Conservation (phyloP, 2,888 invertebrate species). For the Silvanus unidentatus region DNA sequence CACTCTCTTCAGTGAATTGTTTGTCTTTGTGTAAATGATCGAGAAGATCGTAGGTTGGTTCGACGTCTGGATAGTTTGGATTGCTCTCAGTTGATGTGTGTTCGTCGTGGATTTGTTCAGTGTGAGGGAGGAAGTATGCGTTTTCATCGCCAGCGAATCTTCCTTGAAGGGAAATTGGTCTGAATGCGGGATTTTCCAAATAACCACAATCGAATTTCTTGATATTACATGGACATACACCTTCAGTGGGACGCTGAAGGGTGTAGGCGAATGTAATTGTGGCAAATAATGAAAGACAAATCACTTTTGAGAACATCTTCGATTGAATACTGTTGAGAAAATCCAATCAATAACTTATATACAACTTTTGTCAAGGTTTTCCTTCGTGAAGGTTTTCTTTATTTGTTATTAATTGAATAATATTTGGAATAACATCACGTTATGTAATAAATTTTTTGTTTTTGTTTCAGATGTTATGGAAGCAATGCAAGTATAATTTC, state of each 20-base stretch:
- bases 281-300: too few species aligned
- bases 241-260: not conserved
- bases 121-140: not conserved
- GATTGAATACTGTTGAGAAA: too few species aligned
- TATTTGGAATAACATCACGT: too few species aligned
- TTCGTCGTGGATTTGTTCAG: not conserved
- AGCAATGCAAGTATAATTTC: conserved; percentile 44
- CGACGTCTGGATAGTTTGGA: not conserved
- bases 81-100: not conserved
- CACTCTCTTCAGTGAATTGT: not conserved
- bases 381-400: too few species aligned
- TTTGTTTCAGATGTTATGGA: not conserved
- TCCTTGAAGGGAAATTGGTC: not conserved
- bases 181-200: not conserved
- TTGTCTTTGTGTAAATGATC: not conserved
- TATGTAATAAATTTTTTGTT: not conserved
- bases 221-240: too few species aligned
- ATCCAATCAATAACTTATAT: too few species aligned
- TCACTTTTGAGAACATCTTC: too few species aligned
- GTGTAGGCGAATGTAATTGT: not conserved
- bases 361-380: too few species aligned
- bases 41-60: not conserved
- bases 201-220: not conserved
- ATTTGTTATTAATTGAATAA: too few species aligned
- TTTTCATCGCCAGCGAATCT: not conserved